Conservation (phyloP, 2,797 vertebrate species). For the Cynodonichthys magdalenae region DNA sequence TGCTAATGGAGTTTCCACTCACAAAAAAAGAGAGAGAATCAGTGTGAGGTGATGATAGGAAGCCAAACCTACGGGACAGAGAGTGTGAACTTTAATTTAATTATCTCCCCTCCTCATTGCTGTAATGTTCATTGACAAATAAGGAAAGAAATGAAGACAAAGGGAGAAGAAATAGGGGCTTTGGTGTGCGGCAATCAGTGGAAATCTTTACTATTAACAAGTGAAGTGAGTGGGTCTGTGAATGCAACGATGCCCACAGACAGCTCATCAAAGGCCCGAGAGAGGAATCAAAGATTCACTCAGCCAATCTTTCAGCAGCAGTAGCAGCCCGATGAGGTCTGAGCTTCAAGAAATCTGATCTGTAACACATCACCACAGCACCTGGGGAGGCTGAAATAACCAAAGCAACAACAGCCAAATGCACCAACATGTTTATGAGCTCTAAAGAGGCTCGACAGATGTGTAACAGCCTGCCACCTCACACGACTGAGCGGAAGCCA, state of each 20-base stretch:
- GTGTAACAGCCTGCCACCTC: slow-evolving; percentile 7
- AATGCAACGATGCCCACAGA: slow-evolving; percentile 46
- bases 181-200: slow-evolving; percentile 2
- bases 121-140: slow-evolving; percentile 27
- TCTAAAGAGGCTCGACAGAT: neutral
- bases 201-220: slow-evolving; percentile 23
- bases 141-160: neutral
- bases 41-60: slow-evolving; percentile 10
- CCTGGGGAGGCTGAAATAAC: slow-evolving; percentile 9
- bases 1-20: neutral
- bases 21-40: slow-evolving; percentile 2
- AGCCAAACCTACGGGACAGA: slow-evolving; percentile 17
- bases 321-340: slow-evolving; percentile 47
- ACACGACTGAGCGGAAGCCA: neutral
- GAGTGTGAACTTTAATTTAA: slow-evolving; percentile 32
- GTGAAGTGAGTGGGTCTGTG: slow-evolving; percentile 19
- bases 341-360: slow-evolving; percentile 41
- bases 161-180: neutral
- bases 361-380: slow-evolving; percentile 26
- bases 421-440: neutral
- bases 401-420: slow-evolving; percentile 25
- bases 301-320: slow-evolving; percentile 43
- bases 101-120: slow-evolving; percentile 18
- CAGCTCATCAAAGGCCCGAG: slow-evolving; percentile 41
- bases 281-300: slow-evolving; percentile 49